Base-by-base conservation (phyloP, 2,797 vertebrate species). In the Emys orbicularis region DNA sequence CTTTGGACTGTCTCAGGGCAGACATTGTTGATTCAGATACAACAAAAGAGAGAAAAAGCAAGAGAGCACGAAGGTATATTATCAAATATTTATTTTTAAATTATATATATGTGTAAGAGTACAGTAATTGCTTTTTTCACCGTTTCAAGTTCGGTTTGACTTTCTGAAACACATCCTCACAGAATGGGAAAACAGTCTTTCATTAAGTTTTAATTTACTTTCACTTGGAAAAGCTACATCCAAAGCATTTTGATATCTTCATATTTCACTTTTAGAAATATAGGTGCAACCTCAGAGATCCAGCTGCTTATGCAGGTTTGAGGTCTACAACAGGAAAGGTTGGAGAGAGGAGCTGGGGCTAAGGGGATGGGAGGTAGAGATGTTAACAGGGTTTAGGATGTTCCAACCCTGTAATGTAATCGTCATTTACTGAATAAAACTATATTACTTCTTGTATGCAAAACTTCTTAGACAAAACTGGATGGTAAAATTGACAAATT, bases 21-120 rank as follows among this genome's bases (percentile, higher is more conserved):
- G 99, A 99, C 96, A 99, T 99, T 50, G 99, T 99, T 6, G 99
- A 99, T 97, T 99, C 99, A 1, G 99, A 99, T 95, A 99, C 99
- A n/a, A 99, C 99, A 83, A 99, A 99, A 96, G 99, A 99, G 59
- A 99, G 99, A 82, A 99, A 99, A 97, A 99, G 98, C 97, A 99
- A 99, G 97, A 98, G 98, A 97, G 98, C 98, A 84, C 98, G 99
- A 97, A 99, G 99, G 99, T 99, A 95, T 52, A 83, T 52, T 81
- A 5, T 25, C 82, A 80, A n/a, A 41, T 31, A 68, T 34, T 47
- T 68, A 57, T 23, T 77, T 91, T 84, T 83, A 77, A 19, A 5
- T 2, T 21, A 19, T 29, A 10, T 29, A 10, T n/a, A 0, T 31
- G 81, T 53, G 6, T 65, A 1, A 65, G 79, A 74, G 29, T 37